phyloP scores from a whole-genome alignment of 1,140 invertebrate genomes.

The Drosophila pallidifrons region DNA sequence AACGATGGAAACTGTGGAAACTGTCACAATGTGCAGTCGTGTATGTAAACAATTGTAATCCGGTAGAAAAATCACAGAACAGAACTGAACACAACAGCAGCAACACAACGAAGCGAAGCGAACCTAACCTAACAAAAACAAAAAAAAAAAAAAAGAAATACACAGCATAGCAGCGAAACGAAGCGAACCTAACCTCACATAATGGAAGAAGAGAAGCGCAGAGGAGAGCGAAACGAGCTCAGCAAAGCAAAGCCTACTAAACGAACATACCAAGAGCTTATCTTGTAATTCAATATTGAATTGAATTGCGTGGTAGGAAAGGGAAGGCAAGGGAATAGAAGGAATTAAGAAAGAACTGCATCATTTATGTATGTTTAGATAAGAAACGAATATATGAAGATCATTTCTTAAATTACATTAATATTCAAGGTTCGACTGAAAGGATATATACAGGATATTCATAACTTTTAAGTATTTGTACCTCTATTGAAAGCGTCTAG shows the following conservation, averaged over 20 bases:
- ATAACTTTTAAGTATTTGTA: too few relatives aligned
- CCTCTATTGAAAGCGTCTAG: too few relatives aligned
- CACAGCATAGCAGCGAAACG: background rate
- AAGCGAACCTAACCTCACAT: constrained; percentile 17
- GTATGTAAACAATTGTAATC: constrained; percentile 81
- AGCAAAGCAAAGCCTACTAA: constrained; percentile 13
- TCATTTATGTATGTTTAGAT: too few relatives aligned
- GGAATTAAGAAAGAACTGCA: too few relatives aligned
- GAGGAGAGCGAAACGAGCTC: background rate
- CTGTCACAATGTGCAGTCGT: constrained; percentile 79
- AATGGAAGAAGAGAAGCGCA: background rate
- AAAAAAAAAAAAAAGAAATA: background rate
- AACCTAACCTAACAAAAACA: constrained; percentile 11
- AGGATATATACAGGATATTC: too few relatives aligned
- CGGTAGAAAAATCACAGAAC: constrained; percentile 76
- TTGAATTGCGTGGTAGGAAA: background rate
- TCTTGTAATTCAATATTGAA: constrained; percentile 48
- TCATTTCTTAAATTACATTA: too few relatives aligned
- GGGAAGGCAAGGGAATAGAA: too few relatives aligned
- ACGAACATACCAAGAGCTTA: background rate
- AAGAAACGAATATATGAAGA: too few relatives aligned
- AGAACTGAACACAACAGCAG: constrained; percentile 4
- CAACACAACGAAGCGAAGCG: background rate
- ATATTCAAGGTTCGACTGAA: too few relatives aligned
- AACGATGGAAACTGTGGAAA: constrained; percentile 53